A percentile compares a stretch with the other conserved stretches of the same genome.
phyloP scores from a whole-genome alignment of 2,113 vertebrate genomes.

The Ploceus nigricollis region DNA sequence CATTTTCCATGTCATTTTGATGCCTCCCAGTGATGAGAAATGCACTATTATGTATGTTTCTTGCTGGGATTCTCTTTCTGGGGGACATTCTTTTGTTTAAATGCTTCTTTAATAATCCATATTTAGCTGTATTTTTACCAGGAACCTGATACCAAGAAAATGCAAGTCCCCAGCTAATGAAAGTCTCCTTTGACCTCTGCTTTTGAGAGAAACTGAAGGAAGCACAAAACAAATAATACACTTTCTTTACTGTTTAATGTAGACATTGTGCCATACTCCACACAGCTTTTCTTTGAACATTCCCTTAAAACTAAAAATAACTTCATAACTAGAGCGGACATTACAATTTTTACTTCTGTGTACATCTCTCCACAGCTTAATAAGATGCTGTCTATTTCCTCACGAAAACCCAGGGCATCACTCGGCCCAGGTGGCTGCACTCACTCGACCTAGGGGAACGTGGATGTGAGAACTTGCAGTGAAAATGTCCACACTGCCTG shows the following conservation, averaged over 20 bases:
- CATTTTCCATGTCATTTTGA: background rate
- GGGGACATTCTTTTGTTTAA: background rate
- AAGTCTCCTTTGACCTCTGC: background rate
- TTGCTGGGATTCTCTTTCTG: background rate
- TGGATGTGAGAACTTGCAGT: background rate
- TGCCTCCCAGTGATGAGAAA: background rate
- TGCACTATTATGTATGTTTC: fast-evolving
- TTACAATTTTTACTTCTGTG: background rate
- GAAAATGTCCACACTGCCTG: background rate
- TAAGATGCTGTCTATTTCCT: background rate
- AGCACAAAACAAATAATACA: background rate
- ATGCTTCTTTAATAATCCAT: background rate
- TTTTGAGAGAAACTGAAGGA: background rate
- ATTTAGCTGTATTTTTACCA: background rate
- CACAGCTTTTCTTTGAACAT: background rate
- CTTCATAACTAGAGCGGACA: fast-evolving
- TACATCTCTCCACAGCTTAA: fast-evolving
- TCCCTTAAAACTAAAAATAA: background rate
- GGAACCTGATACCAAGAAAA: background rate
- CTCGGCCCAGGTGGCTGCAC: too few relatives aligned
- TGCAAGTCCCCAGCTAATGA: background rate
- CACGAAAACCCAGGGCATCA: background rate
- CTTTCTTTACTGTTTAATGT: background rate
- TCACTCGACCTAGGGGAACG: background rate
- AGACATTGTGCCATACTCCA: background rate